Conservation (phyloP, 1,140 invertebrate species). For the Sminthurides bifidus region DNA sequence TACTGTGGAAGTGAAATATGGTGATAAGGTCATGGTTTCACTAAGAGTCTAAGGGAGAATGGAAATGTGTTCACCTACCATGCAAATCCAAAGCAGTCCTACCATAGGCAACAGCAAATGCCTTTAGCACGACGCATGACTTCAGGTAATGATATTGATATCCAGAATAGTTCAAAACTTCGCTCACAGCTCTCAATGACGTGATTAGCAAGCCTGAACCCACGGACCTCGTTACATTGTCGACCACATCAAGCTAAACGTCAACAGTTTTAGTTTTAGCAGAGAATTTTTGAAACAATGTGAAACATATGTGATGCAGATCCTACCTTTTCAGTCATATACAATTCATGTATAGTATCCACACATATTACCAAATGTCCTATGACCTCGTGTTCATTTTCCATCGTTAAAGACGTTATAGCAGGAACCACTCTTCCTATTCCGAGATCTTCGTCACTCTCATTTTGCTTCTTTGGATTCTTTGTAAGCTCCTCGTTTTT, state of each 20-base stretch:
- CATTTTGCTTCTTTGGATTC: background rate
- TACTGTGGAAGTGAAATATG: no score
- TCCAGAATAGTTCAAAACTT: no score
- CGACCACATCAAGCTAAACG: background rate
- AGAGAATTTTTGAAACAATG: background rate
- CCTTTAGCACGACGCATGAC: no score
- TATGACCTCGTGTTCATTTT: background rate
- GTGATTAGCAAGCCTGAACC: no score
- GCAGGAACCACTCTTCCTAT: background rate
- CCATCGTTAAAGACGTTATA: background rate
- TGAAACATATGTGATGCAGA: background rate
- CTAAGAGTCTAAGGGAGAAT: no score
- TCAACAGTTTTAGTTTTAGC: background rate
- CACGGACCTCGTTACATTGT: no score
- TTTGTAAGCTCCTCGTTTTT: background rate
- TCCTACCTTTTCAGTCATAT: background rate
- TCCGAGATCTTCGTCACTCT: background rate
- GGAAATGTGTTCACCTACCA: no score
- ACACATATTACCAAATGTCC: background rate
- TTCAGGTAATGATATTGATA: no score
- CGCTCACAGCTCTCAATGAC: no score
- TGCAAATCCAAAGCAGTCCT: no score
- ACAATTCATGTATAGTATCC: background rate
- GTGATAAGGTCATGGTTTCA: no score
- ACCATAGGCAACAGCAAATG: no score